phyloP scores from a whole-genome alignment of 2,888 invertebrate genomes.

The Pammene aurita region DNA sequence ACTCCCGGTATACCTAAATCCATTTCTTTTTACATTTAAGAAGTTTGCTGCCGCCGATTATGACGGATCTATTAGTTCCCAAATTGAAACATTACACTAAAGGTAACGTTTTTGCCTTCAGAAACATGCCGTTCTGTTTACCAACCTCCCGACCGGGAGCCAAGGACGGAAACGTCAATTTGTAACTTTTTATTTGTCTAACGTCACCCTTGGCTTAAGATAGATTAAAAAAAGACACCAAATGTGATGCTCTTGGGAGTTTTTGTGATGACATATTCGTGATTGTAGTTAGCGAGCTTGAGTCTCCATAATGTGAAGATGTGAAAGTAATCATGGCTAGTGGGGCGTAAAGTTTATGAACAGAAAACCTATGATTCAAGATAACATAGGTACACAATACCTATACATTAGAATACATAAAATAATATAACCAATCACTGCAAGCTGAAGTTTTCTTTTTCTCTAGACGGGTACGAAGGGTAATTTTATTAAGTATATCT shows the following conservation, averaged over 20 bases:
- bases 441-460: no score
- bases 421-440: no score
- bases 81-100: constrained; percentile 22
- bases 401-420: no score
- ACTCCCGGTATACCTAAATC: background rate
- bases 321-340: no score
- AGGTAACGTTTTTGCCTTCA: constrained; percentile 10
- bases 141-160: constrained; percentile 33
- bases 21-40: background rate
- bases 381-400: no score
- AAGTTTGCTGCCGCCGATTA: background rate
- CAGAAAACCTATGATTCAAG: no score
- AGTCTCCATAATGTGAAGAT: background rate
- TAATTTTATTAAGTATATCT: no score
- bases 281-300: background rate
- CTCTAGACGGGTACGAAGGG: no score
- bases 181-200: constrained; percentile 52
- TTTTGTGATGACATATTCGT: constrained; percentile 23
- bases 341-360: no score
- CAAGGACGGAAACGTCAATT: constrained; percentile 53
- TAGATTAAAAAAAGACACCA: constrained; percentile 20
- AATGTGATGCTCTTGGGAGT: constrained; percentile 22
- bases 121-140: constrained; percentile 21
- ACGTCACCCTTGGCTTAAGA: constrained; percentile 44
- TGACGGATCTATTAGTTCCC: constrained; percentile 12